Base-by-base conservation (phyloP, 2,797 vertebrate species). In the Helicolenus hilgendorfi region DNA sequence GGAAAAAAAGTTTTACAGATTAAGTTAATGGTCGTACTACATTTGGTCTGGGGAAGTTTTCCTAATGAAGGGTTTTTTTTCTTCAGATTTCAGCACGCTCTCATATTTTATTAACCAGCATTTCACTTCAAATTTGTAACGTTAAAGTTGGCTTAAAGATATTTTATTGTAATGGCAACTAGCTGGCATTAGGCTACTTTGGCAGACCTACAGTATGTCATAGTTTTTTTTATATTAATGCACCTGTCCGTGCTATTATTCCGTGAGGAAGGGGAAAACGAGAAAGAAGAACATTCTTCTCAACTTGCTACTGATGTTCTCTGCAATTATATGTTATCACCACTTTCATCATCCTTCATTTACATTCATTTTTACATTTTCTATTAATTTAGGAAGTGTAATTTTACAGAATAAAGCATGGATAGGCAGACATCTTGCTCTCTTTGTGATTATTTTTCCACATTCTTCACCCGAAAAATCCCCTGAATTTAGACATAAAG, bases 31-130 rank as follows among this genome's bases (percentile, higher is more conserved):
- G n/a, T 77, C 69, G 22, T 63, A 65, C 72, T 77, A 45, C 22
- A 63, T 83, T 81, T 26, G 41, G 63, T 79, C 20, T 26, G 3
- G 41, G n/a, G 9, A 70, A 71, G 62, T 78, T 79, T 83, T 83
- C 27, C 22, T 74, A 79, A 87, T 78, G 26, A 79, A 72, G 70
- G 14, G 2, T 18, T 45, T 68, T 41, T 55, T 84, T 73, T 53
- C 20, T 64, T 2, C 20, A 11, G 67, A 5, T 73, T 68, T 68
- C 20, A 41, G 31, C 31, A 13, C n/a, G 38, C 1, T 22, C 11
- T 20, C 35, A 68, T 45, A 15, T 27, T 45, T 78, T 49, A 11
- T 7, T 10, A 59, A 22, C 13, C 29, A 45, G 27, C 10, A 79
- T 75, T 86, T 73, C 33, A 20, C 6, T 38, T 33, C 1, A 55